These are phyloP conservation scores for Probaryconus sp. DNA, from an alignment of 1,140 invertebrate species.

Conservation along the genomic window DNA sequence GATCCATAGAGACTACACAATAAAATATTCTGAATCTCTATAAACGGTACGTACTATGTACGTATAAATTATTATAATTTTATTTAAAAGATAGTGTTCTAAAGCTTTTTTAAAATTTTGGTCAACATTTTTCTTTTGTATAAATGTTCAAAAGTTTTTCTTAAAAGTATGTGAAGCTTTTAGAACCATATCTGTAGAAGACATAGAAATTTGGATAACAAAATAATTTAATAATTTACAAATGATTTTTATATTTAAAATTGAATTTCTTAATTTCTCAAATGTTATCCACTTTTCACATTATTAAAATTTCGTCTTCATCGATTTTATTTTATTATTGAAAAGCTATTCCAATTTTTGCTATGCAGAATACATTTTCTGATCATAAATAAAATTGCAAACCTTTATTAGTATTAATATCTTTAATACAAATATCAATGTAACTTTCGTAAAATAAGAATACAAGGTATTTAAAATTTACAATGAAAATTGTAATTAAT, in stretches of 20 bases:
- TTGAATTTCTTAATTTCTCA: too few relatives aligned
- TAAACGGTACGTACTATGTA: constrained; percentile 38
- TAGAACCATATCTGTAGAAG: constrained; percentile 52
- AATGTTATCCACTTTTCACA: constrained; percentile 15
- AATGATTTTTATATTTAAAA: background rate
- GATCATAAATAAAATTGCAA: background rate
- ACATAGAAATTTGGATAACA: constrained; percentile 51
- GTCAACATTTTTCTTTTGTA: constrained; percentile 5
- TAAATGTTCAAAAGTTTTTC: constrained; percentile 17
- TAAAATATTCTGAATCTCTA: constrained; percentile 61
- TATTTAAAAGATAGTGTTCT: constrained; percentile 32
- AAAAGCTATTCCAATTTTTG: constrained; percentile 50
- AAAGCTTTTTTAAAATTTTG: constrained; percentile 15
- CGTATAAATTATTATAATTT: constrained; percentile 16
- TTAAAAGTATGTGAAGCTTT: constrained; percentile 54
- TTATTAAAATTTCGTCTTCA: constrained; percentile 38
- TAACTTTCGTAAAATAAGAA: too few relatives aligned
- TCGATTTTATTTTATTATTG: constrained; percentile 38
- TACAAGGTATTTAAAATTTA: too few relatives aligned
- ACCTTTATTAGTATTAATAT: too few relatives aligned
- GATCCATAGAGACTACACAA: constrained; percentile 61
- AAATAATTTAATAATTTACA: constrained; percentile 11
- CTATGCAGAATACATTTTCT: constrained; percentile 49
- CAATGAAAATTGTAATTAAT: too few relatives aligned
- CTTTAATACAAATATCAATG: too few relatives aligned